phyloP scores from a whole-genome alignment of 2,888 invertebrate genomes.

The Amaurobius ferox region DNA sequence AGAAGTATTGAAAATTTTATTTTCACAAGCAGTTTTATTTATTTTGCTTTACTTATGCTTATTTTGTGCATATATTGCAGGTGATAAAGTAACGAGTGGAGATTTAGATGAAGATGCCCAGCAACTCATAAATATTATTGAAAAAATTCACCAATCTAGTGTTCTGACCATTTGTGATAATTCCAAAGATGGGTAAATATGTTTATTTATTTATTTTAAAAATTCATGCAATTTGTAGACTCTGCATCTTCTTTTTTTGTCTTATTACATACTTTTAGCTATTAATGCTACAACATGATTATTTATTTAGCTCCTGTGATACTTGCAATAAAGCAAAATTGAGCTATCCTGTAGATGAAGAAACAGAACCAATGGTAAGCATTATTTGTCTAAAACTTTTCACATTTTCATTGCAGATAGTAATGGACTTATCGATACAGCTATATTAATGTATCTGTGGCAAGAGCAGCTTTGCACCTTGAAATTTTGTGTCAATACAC shows the following conservation, averaged over 20 bases:
- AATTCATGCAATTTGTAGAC: background rate
- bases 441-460: no score
- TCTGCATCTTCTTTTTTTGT: no score
- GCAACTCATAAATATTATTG: conserved; percentile 3
- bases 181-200: conserved; percentile 24
- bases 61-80: background rate
- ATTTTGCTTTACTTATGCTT: no score
- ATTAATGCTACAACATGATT: no score
- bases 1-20: no score
- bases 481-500: no score
- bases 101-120: conserved; percentile 43
- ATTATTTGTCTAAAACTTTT: no score
- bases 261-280: no score
- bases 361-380: background rate
- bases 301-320: conserved; percentile 55
- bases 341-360: background rate
- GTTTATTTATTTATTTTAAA: background rate
- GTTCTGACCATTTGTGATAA: conserved; percentile 34
- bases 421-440: no score
- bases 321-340: conserved; percentile 51
- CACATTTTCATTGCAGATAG: no score
- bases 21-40: no score
- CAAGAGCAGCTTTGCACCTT: no score
- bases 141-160: conserved; percentile 17
- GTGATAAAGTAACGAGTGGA: conserved; percentile 31